Evolutionary conservation across 2,888 invertebrate species (phyloP), one percentile per base, ranked within the genome.

Genomic region (Dasysyrphus tricinctus): DNA sequence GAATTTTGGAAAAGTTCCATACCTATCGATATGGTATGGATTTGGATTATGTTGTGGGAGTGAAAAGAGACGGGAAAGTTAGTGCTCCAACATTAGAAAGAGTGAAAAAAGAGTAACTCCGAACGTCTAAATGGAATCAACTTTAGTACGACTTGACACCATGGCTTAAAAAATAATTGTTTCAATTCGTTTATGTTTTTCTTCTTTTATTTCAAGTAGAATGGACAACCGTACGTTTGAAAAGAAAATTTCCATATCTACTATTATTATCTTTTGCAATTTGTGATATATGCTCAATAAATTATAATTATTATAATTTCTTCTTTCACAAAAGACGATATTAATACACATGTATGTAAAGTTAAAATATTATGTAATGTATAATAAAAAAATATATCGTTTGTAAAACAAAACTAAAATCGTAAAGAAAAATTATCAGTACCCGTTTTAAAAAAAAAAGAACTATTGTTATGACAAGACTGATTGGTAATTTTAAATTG

Each of bases 231-330:
- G 24, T 29, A 29, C 6, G 56, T 63, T 69, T 73, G 39, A 49
- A 65, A 57, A 24, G 39, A 14, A 57, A 49, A 74, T 75, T 86
- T 82, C 81, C 86, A 86, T 86, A 82, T 86, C 86, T 79, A 82
- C 56, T 75, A 72, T 70, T 72, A 82, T 72, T 79, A 75, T 82
- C 51, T 79, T 78, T 82, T 86, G 86, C 78, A 72, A 82, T 69
- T 86, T 86, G 86, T 86, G 86, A 86, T 86, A 86, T 75, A 79
- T 86, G 86, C 86, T 86, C 86, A 86, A 86, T 86, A 86, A 85
- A 76, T 39, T 63, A 79, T 37, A 61, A 57, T 47, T 67, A 51
- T 61, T 51, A n/a, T 51, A 65, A 44, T n/a, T 56, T 54, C 54
- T 65, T 61, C 56, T 61, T 47, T 70, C 51, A 77, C 59, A 82